These are phyloP conservation scores for Carassius gibelio DNA, from an alignment of 2,113 vertebrate genomes.

Conservation along the genomic window DNA sequence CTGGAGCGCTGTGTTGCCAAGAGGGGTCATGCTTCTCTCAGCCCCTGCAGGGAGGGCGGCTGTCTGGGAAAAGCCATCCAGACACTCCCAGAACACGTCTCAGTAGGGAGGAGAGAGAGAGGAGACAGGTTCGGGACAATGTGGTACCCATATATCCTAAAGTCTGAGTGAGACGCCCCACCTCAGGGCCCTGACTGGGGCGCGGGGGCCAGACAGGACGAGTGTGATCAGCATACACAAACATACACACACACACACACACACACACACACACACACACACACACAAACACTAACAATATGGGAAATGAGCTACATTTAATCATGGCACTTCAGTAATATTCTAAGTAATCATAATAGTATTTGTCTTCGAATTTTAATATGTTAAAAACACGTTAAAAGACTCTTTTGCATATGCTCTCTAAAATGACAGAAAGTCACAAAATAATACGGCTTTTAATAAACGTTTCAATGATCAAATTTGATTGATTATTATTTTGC, in stretches of 20 bases:
- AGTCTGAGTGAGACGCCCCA: conserved; percentile 45
- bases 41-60: conserved; percentile 42
- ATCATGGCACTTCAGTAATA: not conserved
- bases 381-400: not conserved
- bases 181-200: conserved; percentile 48
- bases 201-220: conserved; percentile 59
- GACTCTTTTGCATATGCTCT: not conserved
- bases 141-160: conserved; percentile 58
- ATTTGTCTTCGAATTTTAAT: not conserved
- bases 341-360: not conserved
- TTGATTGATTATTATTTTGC: not conserved
- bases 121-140: conserved; percentile 43
- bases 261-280: conserved; percentile 49
- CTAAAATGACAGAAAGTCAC: not conserved
- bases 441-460: not conserved
- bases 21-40: conserved; percentile 69
- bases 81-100: conserved; percentile 73
- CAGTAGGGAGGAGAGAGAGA: conserved; percentile 58
- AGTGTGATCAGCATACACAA: conserved; percentile 54
- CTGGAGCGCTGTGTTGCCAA: conserved; percentile 68
- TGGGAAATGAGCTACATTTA: conserved; percentile 53
- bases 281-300: conserved; percentile 56
- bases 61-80: conserved; percentile 74
- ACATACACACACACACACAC: conserved; percentile 54
- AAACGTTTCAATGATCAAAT: not conserved